A percentile compares a stretch with the other conserved stretches of the same genome.
These are phyloP conservation scores for Cetonia aurata DNA, from an alignment of 2,888 invertebrate genomes.

Conservation along the genomic window DNA sequence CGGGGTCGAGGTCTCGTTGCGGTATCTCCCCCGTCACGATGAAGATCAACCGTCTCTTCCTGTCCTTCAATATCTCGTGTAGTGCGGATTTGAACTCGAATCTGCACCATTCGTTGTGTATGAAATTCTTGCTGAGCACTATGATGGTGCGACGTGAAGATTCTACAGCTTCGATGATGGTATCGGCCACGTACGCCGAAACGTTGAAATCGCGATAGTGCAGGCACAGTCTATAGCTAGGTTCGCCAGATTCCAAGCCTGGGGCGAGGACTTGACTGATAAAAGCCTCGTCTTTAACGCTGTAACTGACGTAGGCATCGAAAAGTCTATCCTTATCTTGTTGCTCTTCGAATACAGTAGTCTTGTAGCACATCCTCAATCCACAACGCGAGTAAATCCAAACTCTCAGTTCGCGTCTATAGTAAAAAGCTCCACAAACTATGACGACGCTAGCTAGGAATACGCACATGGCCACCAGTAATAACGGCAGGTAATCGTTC, in stretches of 20 bases:
- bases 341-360: slow-evolving; percentile 83
- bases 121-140: slow-evolving; percentile 91
- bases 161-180: slow-evolving; percentile 92
- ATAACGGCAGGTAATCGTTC: slow-evolving; percentile 84
- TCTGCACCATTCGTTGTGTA: slow-evolving; percentile 95
- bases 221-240: slow-evolving; percentile 88
- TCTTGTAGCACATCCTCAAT: slow-evolving; percentile 87
- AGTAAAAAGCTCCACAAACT: slow-evolving; percentile 83
- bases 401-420: slow-evolving; percentile 83
- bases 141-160: slow-evolving; percentile 90
- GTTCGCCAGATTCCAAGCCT: slow-evolving; percentile 85
- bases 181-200: slow-evolving; percentile 90
- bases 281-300: slow-evolving; percentile 92
- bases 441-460: slow-evolving; percentile 82
- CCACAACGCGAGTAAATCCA: slow-evolving; percentile 92
- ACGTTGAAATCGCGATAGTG: slow-evolving; percentile 93
- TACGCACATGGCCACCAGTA: slow-evolving; percentile 82
- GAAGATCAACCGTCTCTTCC: slow-evolving; percentile 88
- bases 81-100: slow-evolving; percentile 96
- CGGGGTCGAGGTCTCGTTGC: slow-evolving; percentile 89
- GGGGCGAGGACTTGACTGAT: slow-evolving; percentile 90
- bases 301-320: slow-evolving; percentile 96
- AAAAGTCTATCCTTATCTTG: slow-evolving; percentile 88
- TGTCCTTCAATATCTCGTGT: slow-evolving; percentile 89
- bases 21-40: slow-evolving; percentile 91